Evolutionary conservation across 2,888 invertebrate species (phyloP), one percentile per base, ranked within the genome.

Genomic region (Ectobius pallidus): DNA sequence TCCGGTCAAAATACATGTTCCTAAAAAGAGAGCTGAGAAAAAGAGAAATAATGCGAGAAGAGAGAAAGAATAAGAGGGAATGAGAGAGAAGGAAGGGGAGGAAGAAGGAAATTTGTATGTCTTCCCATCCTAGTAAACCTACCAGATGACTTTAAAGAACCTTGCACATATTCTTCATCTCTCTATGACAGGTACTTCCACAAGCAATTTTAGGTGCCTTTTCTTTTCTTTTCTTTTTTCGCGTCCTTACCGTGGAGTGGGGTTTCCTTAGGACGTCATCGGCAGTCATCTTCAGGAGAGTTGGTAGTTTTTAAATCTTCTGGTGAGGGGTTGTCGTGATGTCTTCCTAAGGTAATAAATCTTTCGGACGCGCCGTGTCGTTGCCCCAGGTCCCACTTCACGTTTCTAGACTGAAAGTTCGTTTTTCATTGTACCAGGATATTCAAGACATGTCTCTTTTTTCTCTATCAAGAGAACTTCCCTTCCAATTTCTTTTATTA

Each of bases 401-500:
- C 20, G 52, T 7, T 52, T 52, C 25, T 25, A 9, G 9, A 9
- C 22, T 25, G 20, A 7, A 6, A 61, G 39, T 42, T 63, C 63
- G 63, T 63, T 63, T 34, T 63, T 63, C 63, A 39, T 63, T 63
- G 34, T 20, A 14, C 42, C 16, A 22, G 42, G 63, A 63, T 63
- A 63, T 63, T 63, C 63, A 63, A 63, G 63, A 42, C 63, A 42
- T 22, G 63, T 42, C 63, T 18, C 63, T 39, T 30, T 63, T 63
- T 63, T 63, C 42, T 22, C 42, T 25, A 63, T 42, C 63, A 22
- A 16, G 34, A 20, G 63, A 42, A 63, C 34, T 22, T 42, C 22
- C 42, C 42, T 42, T 63, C 39, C 32, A 42, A 63, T 42, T 63
- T 22, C 34, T 63, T 63, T 63, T 63, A 63, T 63, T 63, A 63